Evolutionary conservation across 2,113 vertebrate genomes (phyloP), one percentile per base, ranked within the genome.

Genomic region (Apteryx owenii): DNA sequence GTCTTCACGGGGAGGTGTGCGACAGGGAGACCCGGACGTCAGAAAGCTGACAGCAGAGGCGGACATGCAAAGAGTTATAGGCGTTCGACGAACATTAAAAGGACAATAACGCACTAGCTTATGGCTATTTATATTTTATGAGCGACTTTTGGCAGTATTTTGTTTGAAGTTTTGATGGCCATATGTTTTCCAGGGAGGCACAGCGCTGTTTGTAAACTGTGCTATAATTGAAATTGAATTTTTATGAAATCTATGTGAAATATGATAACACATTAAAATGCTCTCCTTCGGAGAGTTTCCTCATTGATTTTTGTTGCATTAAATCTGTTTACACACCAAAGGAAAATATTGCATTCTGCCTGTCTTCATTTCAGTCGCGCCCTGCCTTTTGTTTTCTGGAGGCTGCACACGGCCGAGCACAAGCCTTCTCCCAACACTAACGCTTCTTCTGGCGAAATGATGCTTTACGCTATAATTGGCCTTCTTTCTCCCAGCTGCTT

Each of bases 171-270:
- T 97, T 96, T 97, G 97, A 97, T 97, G 94, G 96, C 95, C 96
- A 98, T 97, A 97, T 95, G 96, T 97, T 96, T 97, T 97, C 96
- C 95, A 88, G 80, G 90, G 95, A 96, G 96, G 78, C 95, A 64
- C 85, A 96, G 89, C 16, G 1, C 78, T 91, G 81, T 97, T 97
- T 96, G 95, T 95, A 97, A 97, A 98, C 93, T 90, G 83, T 61
- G 93, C 96, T 95, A 95, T 97, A 97, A 97, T 96, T 98, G 97
- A 98, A 97, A 98, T 95, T 96, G 97, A 98, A 89, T 97, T 96
- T 97, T 98, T 95, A 96, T 95, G 93, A 94, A 96, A 95, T 96
- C 95, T 73, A 89, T 81, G 90, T 97, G 96, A 97, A 96, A 96
- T 96, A 97, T 96, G 95, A 96, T 97, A 97, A 92, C 93, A 64